Evolutionary conservation across 2,797 vertebrate species (phyloP), one percentile per base, ranked within the genome.

Genomic region (Heterohyrax brucei): DNA sequence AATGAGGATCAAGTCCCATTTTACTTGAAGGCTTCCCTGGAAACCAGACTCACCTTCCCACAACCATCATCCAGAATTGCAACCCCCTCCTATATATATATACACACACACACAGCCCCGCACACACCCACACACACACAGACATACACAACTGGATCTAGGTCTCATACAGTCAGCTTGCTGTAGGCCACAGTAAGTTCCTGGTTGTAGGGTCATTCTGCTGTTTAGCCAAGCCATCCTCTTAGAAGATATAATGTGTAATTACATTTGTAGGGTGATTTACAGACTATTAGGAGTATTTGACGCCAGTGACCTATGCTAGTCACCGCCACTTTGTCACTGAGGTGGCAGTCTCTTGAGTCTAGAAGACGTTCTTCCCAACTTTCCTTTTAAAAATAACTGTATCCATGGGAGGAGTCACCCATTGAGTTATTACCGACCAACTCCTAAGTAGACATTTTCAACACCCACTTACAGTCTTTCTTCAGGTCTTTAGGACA

Each of bases 351-450:
- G 28, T 22, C 24, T 19, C 9, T 76, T 24, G 30, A 72, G 56
- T 46, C 66, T 83, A 53, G 26, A 48, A 82, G 14, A 84, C 22
- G 10, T 79, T 92, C 68, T 89, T 94, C 72, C 61, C 16, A 3
- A 72, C 1, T 89, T 87, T 75, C 56, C 56, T 72, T 82, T 68
- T 89, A n/a, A 91, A 93, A 64, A 77, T 39, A n/a, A 26, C 78
- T 50, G 2, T 85, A n/a, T 70, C 50, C 48, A 66, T 73, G 9
- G 26, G 33, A 48, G 4, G 8, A 13, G 26, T 79, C 64, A 72
- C 28, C 76, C 33, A 56, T 13, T 19, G 44, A 73, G 8, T 4
- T 22, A 19, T 87, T 82, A 33, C 5, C 70, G 70, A 28, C 33
- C 18, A 53, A 21, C 30, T 68, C 92, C n/a, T 46, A 83, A 89